Percentiles rank a stretch among this genome's conserved stretches.
phyloP scores from a whole-genome alignment of 92 coral and sea anemone genomes.

The Zoanthus gigantus region DNA sequence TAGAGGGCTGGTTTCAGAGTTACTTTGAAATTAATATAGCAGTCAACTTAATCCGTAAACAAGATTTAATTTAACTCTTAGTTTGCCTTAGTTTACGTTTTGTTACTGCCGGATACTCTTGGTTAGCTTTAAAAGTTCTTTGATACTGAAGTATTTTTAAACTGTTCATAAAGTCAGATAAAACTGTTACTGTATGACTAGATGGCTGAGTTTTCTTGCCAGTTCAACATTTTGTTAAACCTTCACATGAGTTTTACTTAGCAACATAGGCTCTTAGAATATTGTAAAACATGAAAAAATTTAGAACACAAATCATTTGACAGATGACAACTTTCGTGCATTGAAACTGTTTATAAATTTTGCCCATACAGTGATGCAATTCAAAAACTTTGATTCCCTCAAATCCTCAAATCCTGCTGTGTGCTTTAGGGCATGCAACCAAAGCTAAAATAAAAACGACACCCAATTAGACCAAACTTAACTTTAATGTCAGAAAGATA shows the following conservation, averaged over 20 bases:
- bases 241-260: too few relatives aligned
- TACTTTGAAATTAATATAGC: not conserved
- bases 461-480: not conserved
- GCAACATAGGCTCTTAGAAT: not conserved
- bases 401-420: slow-evolving; percentile 7
- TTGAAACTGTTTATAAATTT: not conserved
- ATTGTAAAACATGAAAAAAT: not conserved
- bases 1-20: too few relatives aligned
- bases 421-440: not conserved
- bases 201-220: too few relatives aligned
- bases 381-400: not conserved
- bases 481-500: not conserved
- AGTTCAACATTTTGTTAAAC: too few relatives aligned
- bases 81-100: too few relatives aligned
- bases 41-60: not conserved
- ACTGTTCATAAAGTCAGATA: too few relatives aligned
- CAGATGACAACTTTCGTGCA: too few relatives aligned
- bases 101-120: too few relatives aligned
- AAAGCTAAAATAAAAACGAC: not conserved
- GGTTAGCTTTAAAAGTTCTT: too few relatives aligned
- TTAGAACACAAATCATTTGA: not conserved
- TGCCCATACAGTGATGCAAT: not conserved
- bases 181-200: too few relatives aligned
- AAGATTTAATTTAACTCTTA: not conserved
- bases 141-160: too few relatives aligned